Base-by-base conservation (phyloP, 2,888 invertebrate genomes). In the Xanthorhoe spadicearia region DNA sequence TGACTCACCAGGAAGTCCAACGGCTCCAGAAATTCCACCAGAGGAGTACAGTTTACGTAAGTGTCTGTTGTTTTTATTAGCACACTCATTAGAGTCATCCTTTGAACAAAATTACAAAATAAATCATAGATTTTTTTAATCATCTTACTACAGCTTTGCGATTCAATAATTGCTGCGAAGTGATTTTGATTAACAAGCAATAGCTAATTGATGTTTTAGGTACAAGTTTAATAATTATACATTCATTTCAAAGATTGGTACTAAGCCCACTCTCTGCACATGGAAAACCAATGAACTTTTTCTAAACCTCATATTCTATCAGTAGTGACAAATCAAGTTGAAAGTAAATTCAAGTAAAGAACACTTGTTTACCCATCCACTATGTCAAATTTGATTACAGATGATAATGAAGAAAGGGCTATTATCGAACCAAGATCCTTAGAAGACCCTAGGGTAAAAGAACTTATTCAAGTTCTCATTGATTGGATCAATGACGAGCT, bases 401-500 rank as follows among this genome's bases (percentile, higher is more conserved):
- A 97, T 83, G 99, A 99, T 81, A 98, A 98, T 91, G 99, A 99
- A 89, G 99, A 99, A 90, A 94, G 99, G 73, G 98, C 98, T 9
- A 98, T 99, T 90, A 97, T 99, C 75, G 98, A 98, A 79, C 97
- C 97, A 0, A 95, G 95, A 70, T 98, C 98, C 0, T 95, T 97
- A 71, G 97, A 97, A 66, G 97, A 99, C 86, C 96, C 97, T 0
- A 96, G 97, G 85, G 95, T 99, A 0, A 95, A 95, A 69, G 97
- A 98, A 78, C 94, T 99, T 46, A 96, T 97, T 60, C 95, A 95
- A 77, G 96, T 99, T 48, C 93, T 99, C 56, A 96, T 99, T 77
- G 98, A 99, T 78, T 99, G 99, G 99, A 97, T 99, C 62, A 99
- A 99, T 88, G 99, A 99, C 92, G 99, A 99, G 87, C 93, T 99